Evolutionary conservation across 1,140 invertebrate genomes (phyloP), one percentile per base, ranked within the genome.

Genomic region (Anoplolepis gracilipes): DNA sequence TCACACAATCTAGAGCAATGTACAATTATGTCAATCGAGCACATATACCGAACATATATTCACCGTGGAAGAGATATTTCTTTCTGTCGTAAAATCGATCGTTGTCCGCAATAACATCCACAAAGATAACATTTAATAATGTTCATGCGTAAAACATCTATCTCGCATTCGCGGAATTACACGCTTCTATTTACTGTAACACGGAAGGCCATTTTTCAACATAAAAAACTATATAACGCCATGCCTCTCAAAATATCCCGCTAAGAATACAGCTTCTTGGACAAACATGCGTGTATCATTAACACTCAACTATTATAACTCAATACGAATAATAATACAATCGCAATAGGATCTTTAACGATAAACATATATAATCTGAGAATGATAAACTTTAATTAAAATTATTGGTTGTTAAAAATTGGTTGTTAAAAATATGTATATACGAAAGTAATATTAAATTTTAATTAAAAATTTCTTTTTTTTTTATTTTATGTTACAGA

Each of bases 171-270:
- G 88, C 64, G 57, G 84, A 55, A 33, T 87, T 69, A 57, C 62
- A 82, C 79, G 78, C 88, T 79, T 91, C 87, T 89, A 91, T 90
- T 92, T 87, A 91, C 85, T 91, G 87, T 88, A 87, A 90, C 85
- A 88, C 89, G 85, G 42, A 86, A 87, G 75, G 69, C 53, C 81
- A 87, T 82, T 81, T 85, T 87, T 85, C 73, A 75, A 61, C 76
- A 87, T 67, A 85, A 89, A 87, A 85, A 65, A 82, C 42, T 78
- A 61, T 82, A 75, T 62, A 85, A 72, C 79, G 65, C 70, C 87
- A 76, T 67, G 53, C 69, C 65, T 62, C 85, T 69, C 42, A 78
- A 73, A 85, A 89, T 89, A 89, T 33, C 84, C 59, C 36, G 33
- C 76, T 61, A 85, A 87, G 73, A 77, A 65, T 85, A 85, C 72